These are phyloP conservation scores for Drosophila fuyamai DNA, from an alignment of 1,140 invertebrate species.

Conservation along the genomic window DNA sequence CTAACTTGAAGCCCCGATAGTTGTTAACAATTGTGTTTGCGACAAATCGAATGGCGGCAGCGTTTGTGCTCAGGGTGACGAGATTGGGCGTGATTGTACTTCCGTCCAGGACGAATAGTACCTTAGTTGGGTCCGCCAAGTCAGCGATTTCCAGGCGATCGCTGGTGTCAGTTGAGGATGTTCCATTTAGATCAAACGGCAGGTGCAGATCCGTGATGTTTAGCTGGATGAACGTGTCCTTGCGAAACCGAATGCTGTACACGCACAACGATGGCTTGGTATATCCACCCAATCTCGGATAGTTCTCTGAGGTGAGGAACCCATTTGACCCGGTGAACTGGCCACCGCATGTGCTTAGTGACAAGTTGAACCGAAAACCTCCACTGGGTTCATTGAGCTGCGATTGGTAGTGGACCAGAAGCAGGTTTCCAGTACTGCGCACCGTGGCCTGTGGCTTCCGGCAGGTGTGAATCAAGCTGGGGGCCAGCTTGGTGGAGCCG, in stretches of 20 bases:
- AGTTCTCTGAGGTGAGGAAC: conserved; percentile 87
- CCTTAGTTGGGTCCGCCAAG: conserved; percentile 7
- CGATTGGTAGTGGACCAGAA: conserved; percentile 91
- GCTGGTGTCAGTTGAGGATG: conserved; percentile 10
- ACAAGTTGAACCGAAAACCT: conserved; percentile 91
- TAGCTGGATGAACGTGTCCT: conserved; percentile 85
- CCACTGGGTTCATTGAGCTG: conserved; percentile 88
- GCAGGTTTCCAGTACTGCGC: conserved; percentile 85
- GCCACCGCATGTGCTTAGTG: conserved; percentile 88
- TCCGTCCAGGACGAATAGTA: conserved; percentile 60
- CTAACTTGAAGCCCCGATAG: conserved; percentile 84
- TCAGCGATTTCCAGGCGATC: conserved; percentile 67
- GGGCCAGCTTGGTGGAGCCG: conserved; percentile 89
- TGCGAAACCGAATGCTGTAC: conserved; percentile 87
- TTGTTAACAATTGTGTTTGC: conserved; percentile 84
- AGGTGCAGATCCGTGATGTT: conserved; percentile 86
- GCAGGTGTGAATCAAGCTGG: conserved; percentile 88
- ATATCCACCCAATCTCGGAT: conserved; percentile 85
- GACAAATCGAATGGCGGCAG: conserved; percentile 85
- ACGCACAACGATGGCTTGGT: conserved; percentile 86
- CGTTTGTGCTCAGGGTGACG: conserved; percentile 68
- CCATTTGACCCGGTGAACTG: conserved; percentile 75
- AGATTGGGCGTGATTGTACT: conserved; percentile 40
- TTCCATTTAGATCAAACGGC: conserved; percentile 52
- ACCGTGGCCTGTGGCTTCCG: conserved; percentile 85